Base-by-base conservation (phyloP, 2,888 invertebrate genomes). In the Xanthorhoe spadicearia region DNA sequence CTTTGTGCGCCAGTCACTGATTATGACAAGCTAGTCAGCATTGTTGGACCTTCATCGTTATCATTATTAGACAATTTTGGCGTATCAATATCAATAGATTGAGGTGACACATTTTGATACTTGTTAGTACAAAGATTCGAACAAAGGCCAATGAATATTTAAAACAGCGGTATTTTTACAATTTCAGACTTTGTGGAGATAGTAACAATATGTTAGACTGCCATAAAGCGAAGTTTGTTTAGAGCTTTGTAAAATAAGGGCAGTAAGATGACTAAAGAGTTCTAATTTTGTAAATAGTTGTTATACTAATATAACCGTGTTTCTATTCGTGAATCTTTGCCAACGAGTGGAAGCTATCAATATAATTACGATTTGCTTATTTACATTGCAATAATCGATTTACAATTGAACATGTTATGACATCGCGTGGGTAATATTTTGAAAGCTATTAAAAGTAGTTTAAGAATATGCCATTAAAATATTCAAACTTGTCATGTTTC, bases 361-460 rank as follows among this genome's bases (percentile, higher is more conserved):
- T 72, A 73, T 64, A 55, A 61, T 62, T 65, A 54, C 57, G 59
- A 67, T 69, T 64, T 70, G 58, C 61, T 70, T 68, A 58, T 64
- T 64, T 64, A 57, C 61, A 66, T 58, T 55, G 54, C 19, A 52
- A 57, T 66, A 70, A 72, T 70, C 70, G 63, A 71, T 69, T 73
- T 64, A 68, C 68, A 68, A 68, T 59, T n/a, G 60, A 55, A 50
- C 58, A 58, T 73, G 73, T 73, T 73, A 63, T 73, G 73, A 73
- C 73, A 71, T 28, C n/a, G 57, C 53, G 64, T 65, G 64, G 60
- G 69, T 35, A 63, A 59, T 64, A 59, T 66, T 71, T 68, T 66
- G 69, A 71, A 61, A 66, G 62, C 69, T 64, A 64, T 69, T 70
- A 72, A 10, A 52, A 43, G 10, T 13, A 13, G 32, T 32, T 32